These are phyloP conservation scores for Thomomys bottae DNA, from an alignment of 2,113 vertebrate genomes.

Conservation along the genomic window DNA sequence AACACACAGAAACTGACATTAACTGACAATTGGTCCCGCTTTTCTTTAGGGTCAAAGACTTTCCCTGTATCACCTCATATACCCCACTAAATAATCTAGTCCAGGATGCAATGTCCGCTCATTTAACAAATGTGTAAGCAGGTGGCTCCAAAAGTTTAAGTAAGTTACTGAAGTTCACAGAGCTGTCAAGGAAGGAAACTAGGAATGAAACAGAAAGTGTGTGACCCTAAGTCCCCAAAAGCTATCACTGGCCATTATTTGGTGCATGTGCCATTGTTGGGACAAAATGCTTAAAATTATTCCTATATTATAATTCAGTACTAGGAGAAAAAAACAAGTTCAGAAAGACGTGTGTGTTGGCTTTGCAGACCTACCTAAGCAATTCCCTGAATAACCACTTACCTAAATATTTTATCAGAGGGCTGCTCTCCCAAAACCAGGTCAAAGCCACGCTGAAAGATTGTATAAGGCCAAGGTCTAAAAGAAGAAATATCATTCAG, in stretches of 20 bases:
- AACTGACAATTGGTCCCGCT: constrained; percentile 33
- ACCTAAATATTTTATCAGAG: constrained; percentile 99
- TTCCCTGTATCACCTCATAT: constrained; percentile 13
- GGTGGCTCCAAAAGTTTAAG: not conserved
- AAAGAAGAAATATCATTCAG: constrained; percentile 66
- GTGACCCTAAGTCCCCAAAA: not conserved
- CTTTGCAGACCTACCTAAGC: not conserved
- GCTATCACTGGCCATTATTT: not conserved
- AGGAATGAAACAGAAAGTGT: not conserved
- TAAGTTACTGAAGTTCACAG: not conserved
- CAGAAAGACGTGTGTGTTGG: not conserved
- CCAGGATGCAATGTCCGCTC: not conserved
- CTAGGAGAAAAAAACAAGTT: constrained; percentile 1
- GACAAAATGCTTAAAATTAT: not conserved
- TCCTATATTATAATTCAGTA: not conserved
- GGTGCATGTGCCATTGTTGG: not conserved
- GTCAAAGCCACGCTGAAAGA: constrained; percentile 99
- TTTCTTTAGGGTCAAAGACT: not conserved
- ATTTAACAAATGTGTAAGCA: not conserved
- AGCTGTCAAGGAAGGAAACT: not conserved
- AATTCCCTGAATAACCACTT: constrained; percentile 63
- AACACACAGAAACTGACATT: constrained; percentile 44
- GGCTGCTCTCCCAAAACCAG: constrained; percentile 98
- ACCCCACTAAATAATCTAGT: not conserved
- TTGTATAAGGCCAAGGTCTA: constrained; percentile 98